Evolutionary conservation across 2,888 invertebrate species (phyloP), one percentile per base, ranked within the genome.

Genomic region (Hypomecis atomaria): DNA sequence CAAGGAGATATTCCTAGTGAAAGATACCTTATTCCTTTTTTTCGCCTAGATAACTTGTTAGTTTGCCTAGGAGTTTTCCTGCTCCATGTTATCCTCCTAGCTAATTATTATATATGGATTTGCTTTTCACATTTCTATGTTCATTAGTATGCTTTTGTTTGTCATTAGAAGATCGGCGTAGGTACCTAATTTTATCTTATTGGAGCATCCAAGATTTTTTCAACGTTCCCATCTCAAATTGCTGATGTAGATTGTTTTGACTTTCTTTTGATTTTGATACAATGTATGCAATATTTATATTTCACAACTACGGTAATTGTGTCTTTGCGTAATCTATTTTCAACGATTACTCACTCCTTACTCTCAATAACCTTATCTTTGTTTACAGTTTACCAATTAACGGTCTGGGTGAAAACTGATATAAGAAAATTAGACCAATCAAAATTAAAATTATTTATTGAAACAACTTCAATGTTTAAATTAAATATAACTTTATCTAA

Each of bases 381-480:
- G 65, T 69, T 70, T 70, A 67, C 49, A 61, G 11, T 65, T 47
- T 57, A 56, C 47, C 65, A 62, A 58, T 62, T 42, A 60, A 53
- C 48, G 23, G 44, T 34, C 48, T 48, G 50, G 11, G 10, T 45
- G 11, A 38, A 36, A 49, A 38, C 10, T 37, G 65, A 62, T 63
- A 70, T 70, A 74, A 76, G 65, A 66, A 81, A 76, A 72, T 64
- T 67, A 72, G 70, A 62, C 66, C 65, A 65, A 65, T 76, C 77
- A 90, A 90, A 92, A 91, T 90, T 90, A 90, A 89, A 90, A 85
- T 89, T 83, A 90, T 92, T 90, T 92, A 91, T 90, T 92, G 82
- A 92, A 92, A 93, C 91, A 92, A 90, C 84, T 90, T 88, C 83
- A 87, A 87, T 88, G 79, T 84, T 87, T 86, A 83, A 87, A 87